Conservation (phyloP, 2,113 vertebrate genomes). For the Hypocryptadius cinnamomeus region DNA sequence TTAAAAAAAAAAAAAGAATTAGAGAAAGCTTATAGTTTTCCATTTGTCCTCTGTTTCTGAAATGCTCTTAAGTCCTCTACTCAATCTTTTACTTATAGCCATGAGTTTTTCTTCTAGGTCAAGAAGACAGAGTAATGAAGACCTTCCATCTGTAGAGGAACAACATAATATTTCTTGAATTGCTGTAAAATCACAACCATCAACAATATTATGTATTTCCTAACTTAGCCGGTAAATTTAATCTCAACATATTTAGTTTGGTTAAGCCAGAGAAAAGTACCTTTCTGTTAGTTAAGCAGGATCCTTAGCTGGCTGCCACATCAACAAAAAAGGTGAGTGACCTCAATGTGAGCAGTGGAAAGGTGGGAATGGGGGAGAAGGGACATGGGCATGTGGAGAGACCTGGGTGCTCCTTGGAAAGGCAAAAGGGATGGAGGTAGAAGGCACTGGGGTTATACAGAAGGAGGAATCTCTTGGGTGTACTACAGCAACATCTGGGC, state of each 20-base stretch:
- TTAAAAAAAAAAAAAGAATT: background rate
- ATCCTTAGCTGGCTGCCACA: background rate
- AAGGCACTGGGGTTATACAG: background rate
- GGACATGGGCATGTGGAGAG: fast-evolving
- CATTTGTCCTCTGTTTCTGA: background rate
- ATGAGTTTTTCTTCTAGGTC: background rate
- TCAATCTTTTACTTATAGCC: background rate
- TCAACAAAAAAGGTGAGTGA: background rate
- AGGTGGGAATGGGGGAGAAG: background rate
- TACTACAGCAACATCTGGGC: background rate
- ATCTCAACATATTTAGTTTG: background rate
- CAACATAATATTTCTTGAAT: background rate
- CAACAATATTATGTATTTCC: background rate
- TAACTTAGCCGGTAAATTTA: background rate
- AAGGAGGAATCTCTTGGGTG: background rate
- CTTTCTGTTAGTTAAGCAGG: background rate
- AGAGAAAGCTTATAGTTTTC: background rate
- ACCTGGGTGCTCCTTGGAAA: background rate
- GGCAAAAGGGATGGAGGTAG: background rate
- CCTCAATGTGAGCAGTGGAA: background rate
- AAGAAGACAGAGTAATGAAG: background rate
- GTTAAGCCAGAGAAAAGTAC: background rate
- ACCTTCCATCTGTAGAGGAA: background rate
- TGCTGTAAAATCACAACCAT: background rate
- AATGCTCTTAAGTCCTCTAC: background rate